Conservation (phyloP, 2,797 vertebrate genomes). For the Alauda arvensis region DNA sequence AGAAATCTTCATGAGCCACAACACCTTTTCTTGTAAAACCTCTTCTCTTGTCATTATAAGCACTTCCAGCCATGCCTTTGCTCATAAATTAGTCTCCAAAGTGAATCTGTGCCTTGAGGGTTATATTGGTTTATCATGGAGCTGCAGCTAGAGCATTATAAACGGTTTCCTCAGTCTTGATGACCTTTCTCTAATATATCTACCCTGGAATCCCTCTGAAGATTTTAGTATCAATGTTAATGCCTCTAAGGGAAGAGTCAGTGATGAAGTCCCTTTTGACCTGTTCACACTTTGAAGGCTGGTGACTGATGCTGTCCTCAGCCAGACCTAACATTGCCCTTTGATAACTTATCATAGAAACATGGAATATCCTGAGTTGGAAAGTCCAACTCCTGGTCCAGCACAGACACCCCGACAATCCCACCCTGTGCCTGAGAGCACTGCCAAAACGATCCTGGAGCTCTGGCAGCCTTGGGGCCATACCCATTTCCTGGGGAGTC, state of each 20-base stretch:
- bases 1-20: background rate
- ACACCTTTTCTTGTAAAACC: background rate
- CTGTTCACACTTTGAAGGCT: background rate
- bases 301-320: background rate
- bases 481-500: background rate
- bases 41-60: background rate
- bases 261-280: background rate
- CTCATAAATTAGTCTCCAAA: background rate
- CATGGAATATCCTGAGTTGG: background rate
- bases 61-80: background rate
- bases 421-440: background rate
- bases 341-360: background rate
- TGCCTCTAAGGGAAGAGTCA: background rate
- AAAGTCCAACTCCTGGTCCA: background rate
- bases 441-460: rapidly evolving
- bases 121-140: background rate
- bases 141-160: background rate
- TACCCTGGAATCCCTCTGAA: background rate
- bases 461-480: background rate
- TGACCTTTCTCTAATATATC: background rate
- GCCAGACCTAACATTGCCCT: background rate
- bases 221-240: background rate
- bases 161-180: background rate
- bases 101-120: background rate
- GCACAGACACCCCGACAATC: background rate